Evolutionary conservation across 2,888 invertebrate genomes (phyloP), one percentile per base, ranked within the genome.

Genomic region (Drosophila longiperda): DNA sequence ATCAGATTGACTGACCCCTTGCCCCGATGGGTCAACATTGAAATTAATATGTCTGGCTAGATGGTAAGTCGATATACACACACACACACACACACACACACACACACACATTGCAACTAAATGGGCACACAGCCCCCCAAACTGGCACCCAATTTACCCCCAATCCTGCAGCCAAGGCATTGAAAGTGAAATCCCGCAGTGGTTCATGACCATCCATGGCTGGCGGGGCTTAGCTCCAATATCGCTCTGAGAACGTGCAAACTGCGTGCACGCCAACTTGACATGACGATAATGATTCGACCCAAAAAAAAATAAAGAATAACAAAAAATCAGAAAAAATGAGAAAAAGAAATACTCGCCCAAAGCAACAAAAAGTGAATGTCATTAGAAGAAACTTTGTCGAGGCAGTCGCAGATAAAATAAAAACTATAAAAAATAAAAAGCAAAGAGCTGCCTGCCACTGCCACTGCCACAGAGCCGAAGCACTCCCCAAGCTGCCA

Each of bases 231-330:
- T 89, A 85, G 73, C 72, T 38, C 36, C 15, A 67, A 66, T 75
- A 69, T 77, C 75, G 62, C 40, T 45, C 23, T 17, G 36, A 38
- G 80, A 87, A 85, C 83, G 86, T 87, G 88, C 84, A 84, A 85
- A 83, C 85, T 87, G 84, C 87, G 84, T 80, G 83, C 89, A 68
- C 70, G 52, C 72, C 89, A 87, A 84, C 89, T 89, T 80, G 90
- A 78, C 83, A 75, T 73, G 86, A 81, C 87, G 90, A 87, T 89
- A 87, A 89, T 87, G 87, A 83, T 86, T 87, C 20, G 87, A 87
- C 87, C 89, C 78, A 86, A 87, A 87, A 86, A 86, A 86, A 50
- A 32, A 6, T 20, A 45, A 20, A 6, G 2, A 42, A 40, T 5
- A 42, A 42, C 20, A 32, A 57, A 54, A 63, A 58, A 66, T 36